Base-by-base conservation (phyloP, 2,888 invertebrate genomes). In the Rhimphoctona megacephalus region DNA sequence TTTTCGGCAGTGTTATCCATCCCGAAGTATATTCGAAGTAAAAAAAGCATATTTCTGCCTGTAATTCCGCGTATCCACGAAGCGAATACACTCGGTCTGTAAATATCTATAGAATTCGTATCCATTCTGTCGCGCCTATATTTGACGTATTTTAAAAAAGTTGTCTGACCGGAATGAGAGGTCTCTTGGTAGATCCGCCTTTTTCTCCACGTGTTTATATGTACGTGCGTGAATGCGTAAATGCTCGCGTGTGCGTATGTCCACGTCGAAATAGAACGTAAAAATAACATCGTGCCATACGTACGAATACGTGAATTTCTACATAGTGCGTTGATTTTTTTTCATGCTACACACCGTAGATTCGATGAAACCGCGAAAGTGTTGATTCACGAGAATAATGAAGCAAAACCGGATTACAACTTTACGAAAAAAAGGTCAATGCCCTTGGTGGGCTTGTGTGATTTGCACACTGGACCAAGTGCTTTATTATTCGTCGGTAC, bases 191-290 rank as follows among this genome's bases (percentile, higher is more conserved):
- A 22, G 9, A 43, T 52, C 49, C 33, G 46, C 22, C 30, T 64
- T 1, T 11, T 17, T 46, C 17, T 30, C 17, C 61, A 30, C 72
- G 73, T 36, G 73, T 54, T 22, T 22, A 19, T 72, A 36, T 8
- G 66, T 66, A 33, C 30, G 17, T 25, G 30, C 39, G 70, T 72
- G 78, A 57, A 81, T 74, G 77, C 74, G 54, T 11, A 66, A 77
- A 25, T 72, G 22, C 22, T 22, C 4, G 17, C 19, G 54, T 49
- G 64, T 54, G 52, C 36, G 73, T 57, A 36, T 36, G 36, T 61
- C 30, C 30, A 7, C 57, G n/a, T 46, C 36, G 22, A 73, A 73
- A 73, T 61, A 80, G 84, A 85, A 81, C 81, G 74, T 77, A 46
- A 14, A 76, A 66, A 33, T 76, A 52, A 49, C 70, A 52, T 66